Conservation (phyloP, 2,888 invertebrate genomes). For the Endomychus coccineus region DNA sequence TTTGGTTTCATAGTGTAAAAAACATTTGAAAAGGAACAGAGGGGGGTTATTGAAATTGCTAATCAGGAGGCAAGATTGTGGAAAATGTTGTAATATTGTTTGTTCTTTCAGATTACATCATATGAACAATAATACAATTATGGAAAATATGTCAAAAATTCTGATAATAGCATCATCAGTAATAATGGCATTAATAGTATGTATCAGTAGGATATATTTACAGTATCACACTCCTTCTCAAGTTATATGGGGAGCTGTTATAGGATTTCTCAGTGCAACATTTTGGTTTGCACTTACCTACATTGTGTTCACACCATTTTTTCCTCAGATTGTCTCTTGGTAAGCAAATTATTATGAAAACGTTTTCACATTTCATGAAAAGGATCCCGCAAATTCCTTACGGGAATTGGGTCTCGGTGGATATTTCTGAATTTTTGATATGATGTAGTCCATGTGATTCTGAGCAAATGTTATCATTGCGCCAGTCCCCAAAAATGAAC, state of each 20-base stretch:
- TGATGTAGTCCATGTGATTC: too few species aligned
- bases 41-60: too few species aligned
- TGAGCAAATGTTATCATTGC: too few species aligned
- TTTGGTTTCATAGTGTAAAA: too few species aligned
- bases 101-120: conserved; percentile 64
- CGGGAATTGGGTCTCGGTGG: too few species aligned
- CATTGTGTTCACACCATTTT: conserved; percentile 71
- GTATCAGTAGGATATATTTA: conserved; percentile 71
- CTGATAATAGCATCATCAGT: conserved; percentile 57
- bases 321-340: conserved; percentile 80
- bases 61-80: too few species aligned
- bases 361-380: too few species aligned
- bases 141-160: conserved; percentile 67
- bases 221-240: conserved; percentile 79
- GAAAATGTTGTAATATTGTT: conserved; percentile 8
- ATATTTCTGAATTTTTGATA: too few species aligned
- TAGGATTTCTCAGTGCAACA: conserved; percentile 67
- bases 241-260: conserved; percentile 69
- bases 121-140: conserved; percentile 69
- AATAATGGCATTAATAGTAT: conserved; percentile 53
- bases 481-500: too few species aligned
- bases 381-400: too few species aligned
- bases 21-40: too few species aligned
- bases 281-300: conserved; percentile 79
- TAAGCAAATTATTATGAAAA: too few species aligned